Conservation (phyloP, 1,140 invertebrate species). For the Drosophila pachea region DNA sequence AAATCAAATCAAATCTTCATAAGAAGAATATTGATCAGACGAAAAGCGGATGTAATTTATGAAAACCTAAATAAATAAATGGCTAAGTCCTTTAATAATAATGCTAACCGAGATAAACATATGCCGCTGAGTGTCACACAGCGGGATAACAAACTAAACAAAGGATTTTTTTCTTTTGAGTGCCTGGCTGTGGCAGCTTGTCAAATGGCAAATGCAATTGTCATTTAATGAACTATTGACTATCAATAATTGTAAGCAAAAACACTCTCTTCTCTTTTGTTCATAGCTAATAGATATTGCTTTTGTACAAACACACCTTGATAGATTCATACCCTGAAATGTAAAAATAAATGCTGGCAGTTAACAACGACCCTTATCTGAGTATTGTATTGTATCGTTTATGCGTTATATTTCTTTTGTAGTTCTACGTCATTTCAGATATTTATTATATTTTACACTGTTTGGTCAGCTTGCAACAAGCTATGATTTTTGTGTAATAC, state of each 20-base stretch:
- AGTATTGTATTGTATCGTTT: slow-evolving; percentile 9
- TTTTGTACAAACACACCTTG: background rate
- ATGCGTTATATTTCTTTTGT: slow-evolving; percentile 13
- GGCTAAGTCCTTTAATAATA: no score
- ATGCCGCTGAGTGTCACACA: no score
- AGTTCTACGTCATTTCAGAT: background rate
- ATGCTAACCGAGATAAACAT: no score
- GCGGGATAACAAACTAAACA: slow-evolving; percentile 25
- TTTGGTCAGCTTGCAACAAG: slow-evolving; percentile 3
- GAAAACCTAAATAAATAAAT: no score
- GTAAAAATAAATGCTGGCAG: no score
- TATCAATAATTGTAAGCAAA: slow-evolving; percentile 20
- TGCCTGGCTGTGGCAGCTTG: background rate
- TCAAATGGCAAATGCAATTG: slow-evolving; percentile 33
- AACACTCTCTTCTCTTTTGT: background rate
- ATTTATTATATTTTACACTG: slow-evolving; percentile 14
- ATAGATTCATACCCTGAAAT: background rate
- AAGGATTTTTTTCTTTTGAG: no score
- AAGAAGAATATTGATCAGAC: no score
- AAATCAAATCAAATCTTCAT: no score
- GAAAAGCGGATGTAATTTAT: no score
- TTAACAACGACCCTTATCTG: slow-evolving; percentile 28
- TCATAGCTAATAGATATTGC: slow-evolving; percentile 20
- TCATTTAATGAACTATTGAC: slow-evolving; percentile 60
- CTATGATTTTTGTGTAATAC: no score